Evolutionary conservation across 1,140 invertebrate genomes (phyloP).

Genomic region (Drosophila nigromelanica): DNA sequence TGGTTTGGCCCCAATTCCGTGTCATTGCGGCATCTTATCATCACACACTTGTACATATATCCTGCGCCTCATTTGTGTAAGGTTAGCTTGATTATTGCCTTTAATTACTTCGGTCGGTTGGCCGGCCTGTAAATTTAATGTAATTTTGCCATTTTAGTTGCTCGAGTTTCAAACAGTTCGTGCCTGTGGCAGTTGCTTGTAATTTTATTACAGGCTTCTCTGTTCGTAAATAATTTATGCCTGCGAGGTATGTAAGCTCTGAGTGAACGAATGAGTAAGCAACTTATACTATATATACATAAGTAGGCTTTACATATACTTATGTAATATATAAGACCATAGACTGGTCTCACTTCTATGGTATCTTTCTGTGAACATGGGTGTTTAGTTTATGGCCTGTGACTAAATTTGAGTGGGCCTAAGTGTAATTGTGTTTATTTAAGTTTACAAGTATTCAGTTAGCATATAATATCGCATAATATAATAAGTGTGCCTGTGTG

Average conservation of each 20-base stretch:
- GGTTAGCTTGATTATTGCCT: conserved; percentile 65
- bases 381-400: conserved; percentile 65
- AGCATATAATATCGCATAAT: conserved; percentile 28
- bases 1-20: conserved; percentile 23
- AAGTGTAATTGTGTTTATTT: conserved; percentile 64
- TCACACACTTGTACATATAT: not conserved
- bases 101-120: conserved; percentile 67
- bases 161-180: conserved; percentile 70
- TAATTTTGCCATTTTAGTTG: conserved; percentile 45
- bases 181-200: conserved; percentile 61
- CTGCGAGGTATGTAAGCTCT: conserved; percentile 64
- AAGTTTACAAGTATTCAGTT: conserved; percentile 39
- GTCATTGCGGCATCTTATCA: conserved; percentile 7
- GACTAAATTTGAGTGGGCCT: conserved; percentile 63
- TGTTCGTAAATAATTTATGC: conserved; percentile 78
- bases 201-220: conserved; percentile 70
- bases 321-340: not conserved
- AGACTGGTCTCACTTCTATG: not conserved
- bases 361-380: conserved; percentile 29
- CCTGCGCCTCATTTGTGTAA: conserved; percentile 20
- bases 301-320: not conserved
- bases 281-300: conserved; percentile 2
- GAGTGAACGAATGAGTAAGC: conserved; percentile 34
- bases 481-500: not conserved
- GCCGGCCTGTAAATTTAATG: conserved; percentile 61